These are phyloP conservation scores for Ruditapes philippinarum DNA, from an alignment of 1,140 invertebrate genomes.

Conservation along the genomic window DNA sequence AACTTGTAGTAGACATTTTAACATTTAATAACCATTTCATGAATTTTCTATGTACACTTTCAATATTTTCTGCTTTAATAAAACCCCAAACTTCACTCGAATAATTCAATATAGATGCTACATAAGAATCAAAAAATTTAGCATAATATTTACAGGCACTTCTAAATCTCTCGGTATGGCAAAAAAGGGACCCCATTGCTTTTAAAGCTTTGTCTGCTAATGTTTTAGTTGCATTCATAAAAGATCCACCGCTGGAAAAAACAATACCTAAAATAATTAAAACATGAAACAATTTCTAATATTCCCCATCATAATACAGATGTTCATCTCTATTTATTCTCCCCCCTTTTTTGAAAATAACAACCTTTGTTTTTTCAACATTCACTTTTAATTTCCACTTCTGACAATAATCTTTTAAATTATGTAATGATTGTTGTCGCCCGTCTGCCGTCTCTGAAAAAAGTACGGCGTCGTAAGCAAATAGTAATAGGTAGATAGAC, in stretches of 20 bases:
- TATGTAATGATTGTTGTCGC: slow-evolving; percentile 39
- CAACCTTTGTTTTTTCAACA: slow-evolving; percentile 60
- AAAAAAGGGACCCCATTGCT: too few species aligned
- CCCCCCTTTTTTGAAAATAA: slow-evolving; percentile 48
- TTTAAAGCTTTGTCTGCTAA: slow-evolving; percentile 29
- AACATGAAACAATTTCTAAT: slow-evolving; percentile 1
- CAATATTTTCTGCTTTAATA: too few species aligned
- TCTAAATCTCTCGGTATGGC: too few species aligned
- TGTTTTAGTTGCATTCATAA: too few species aligned
- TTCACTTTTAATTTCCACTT: slow-evolving; percentile 63
- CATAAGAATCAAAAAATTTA: neutral
- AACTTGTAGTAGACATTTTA: neutral
- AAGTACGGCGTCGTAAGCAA: slow-evolving; percentile 63
- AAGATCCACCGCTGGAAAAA: too few species aligned
- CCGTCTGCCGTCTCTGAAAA: slow-evolving; percentile 27
- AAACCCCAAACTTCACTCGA: too few species aligned
- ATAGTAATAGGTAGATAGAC: slow-evolving; percentile 44
- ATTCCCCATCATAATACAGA: slow-evolving; percentile 32
- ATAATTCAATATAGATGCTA: too few species aligned
- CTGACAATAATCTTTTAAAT: slow-evolving; percentile 52
- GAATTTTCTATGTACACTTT: too few species aligned
- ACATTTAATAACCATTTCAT: neutral
- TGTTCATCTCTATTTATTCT: neutral
- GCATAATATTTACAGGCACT: neutral
- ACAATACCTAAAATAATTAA: too few species aligned